Conservation (phyloP, 2,113 vertebrate genomes). For the Zosterops pallidus region DNA sequence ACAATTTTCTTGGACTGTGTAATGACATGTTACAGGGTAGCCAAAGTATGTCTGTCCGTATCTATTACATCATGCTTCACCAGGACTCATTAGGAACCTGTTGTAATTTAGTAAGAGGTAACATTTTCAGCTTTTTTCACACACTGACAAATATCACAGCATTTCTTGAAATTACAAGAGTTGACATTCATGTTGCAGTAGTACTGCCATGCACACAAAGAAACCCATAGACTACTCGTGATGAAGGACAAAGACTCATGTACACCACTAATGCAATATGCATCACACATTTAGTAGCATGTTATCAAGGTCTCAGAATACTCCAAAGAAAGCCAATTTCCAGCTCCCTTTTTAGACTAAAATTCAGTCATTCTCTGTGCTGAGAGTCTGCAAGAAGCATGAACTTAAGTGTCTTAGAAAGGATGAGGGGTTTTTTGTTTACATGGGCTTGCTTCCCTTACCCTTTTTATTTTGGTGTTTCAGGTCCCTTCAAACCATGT, state of each 20-base stretch:
- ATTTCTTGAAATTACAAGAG: not conserved
- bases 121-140: not conserved
- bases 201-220: not conserved
- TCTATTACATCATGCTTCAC: not conserved
- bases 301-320: not conserved
- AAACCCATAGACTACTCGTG: fast-evolving
- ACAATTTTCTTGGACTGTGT: not conserved
- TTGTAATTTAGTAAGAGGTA: not conserved
- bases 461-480: not conserved
- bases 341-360: not conserved
- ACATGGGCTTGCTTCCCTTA: not conserved
- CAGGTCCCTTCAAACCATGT: conserved; percentile 92
- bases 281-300: not conserved
- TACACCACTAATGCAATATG: not conserved
- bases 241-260: not conserved
- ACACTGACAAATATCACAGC: not conserved
- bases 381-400: not conserved
- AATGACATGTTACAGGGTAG: not conserved
- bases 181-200: not conserved
- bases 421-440: not conserved
- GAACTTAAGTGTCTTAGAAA: not conserved
- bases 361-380: not conserved
- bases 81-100: not conserved
- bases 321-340: not conserved
- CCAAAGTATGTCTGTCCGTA: not conserved